Base-by-base conservation (phyloP, 2,888 invertebrate species). In the Agonum fuliginosum region DNA sequence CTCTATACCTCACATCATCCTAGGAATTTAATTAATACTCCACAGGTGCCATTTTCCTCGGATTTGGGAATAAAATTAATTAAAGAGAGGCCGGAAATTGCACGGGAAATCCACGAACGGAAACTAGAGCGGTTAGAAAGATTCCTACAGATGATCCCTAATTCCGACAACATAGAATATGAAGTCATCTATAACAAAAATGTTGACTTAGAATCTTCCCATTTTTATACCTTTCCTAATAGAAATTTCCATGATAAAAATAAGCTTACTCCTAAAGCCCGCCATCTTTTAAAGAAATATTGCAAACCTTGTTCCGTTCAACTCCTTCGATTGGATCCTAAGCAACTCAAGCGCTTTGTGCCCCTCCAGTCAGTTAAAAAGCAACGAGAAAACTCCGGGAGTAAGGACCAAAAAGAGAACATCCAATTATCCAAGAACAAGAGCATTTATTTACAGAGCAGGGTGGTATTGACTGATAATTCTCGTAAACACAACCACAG, bases 41-140 rank as follows among this genome's bases (percentile, higher is more conserved):
- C 78, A 19, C 73, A 82, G 67, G 82, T 85, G 51, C 85, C 85
- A 46, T 82, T 85, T 67, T 84, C 84, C 1, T 85, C 85, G 2
- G 83, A 85, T 78, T 78, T 83, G 54, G 84, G 85, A 3, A 79
- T 80, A 62, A 79, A 80, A 41, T 79, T 84, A 54, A 81, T 82
- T 62, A 77, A 79, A 48, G 81, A 81, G 54, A 81, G 81, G 71
- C 82, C 81, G 70, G 43, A 71, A 46, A 79, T 84, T 14, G 78
- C 82, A 19, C 81, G 81, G 54, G 81, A 82, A 12, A 78, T 81
- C 4, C 81, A 81, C 67, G 62, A 80, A 19, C 79, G 80, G 48
- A 81, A 83, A 79, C 74, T 82, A 24, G 82, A 85, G 78, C 79
- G 83, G 27, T 77, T 80, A n/a, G 84, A 84, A 54, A 81, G 84